phyloP scores from a whole-genome alignment of 2,888 invertebrate genomes.

The Eucriotettix oculatus region DNA sequence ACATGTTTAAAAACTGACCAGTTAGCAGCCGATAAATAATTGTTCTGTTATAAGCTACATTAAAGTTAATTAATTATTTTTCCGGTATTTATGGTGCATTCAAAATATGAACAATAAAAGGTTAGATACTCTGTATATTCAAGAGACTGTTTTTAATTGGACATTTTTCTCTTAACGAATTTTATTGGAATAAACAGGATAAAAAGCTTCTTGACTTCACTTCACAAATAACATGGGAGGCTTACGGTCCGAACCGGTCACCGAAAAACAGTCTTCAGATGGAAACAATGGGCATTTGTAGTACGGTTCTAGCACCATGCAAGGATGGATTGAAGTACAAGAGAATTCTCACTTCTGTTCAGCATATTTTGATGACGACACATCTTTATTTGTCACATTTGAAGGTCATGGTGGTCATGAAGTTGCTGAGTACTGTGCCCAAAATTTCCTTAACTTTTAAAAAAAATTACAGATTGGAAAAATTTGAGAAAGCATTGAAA shows the following conservation, averaged over 20 bases:
- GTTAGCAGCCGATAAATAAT: too few species aligned
- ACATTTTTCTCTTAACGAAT: too few species aligned
- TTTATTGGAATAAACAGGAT: too few species aligned
- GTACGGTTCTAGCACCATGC: slow-evolving; percentile 94
- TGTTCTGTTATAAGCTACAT: too few species aligned
- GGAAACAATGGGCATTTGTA: slow-evolving; percentile 51
- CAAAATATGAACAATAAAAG: too few species aligned
- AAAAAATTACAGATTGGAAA: slow-evolving; percentile 60
- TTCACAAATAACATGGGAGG: slow-evolving; percentile 40
- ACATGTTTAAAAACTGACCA: too few species aligned
- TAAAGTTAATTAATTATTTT: too few species aligned
- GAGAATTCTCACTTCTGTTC: slow-evolving; percentile 97
- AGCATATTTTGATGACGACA: slow-evolving; percentile 63
- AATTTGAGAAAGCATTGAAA: slow-evolving; percentile 58
- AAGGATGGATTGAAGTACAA: slow-evolving; percentile 96
- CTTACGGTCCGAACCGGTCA: slow-evolving; percentile 82
- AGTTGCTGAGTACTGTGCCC: slow-evolving; percentile 80
- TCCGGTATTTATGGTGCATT: too few species aligned
- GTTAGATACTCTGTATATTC: too few species aligned
- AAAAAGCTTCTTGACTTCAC: too few species aligned
- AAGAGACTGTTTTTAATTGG: too few species aligned
- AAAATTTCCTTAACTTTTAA: slow-evolving; percentile 69
- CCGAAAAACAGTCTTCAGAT: slow-evolving; percentile 75
- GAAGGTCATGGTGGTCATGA: slow-evolving; percentile 98
- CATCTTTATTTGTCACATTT: slow-evolving; percentile 89